Base-by-base conservation (phyloP, 1,140 invertebrate genomes). In the Argopecten irradians region DNA sequence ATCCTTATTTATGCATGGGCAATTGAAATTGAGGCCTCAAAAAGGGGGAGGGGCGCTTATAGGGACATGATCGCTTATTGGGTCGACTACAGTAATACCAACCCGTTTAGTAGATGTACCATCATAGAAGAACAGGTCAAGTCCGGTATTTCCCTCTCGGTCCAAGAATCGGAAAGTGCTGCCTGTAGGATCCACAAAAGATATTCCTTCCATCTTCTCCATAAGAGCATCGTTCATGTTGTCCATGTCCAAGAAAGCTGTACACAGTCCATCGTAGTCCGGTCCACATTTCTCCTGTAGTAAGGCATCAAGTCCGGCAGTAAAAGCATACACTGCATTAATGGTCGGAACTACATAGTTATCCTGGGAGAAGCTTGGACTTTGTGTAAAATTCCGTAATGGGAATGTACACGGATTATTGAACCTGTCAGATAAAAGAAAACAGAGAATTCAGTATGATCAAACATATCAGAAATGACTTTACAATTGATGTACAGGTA, bases 301-400 rank as follows among this genome's bases (percentile, higher is more conserved):
- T 1, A 93, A 93, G 0, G 83, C 86, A 71, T 94, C 88, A 14
- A 93, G 88, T 16, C 93, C 94, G 22, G 87, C 89, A 14, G 91
- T 92, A 32, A 93, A 89, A 36, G 94, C 89, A 83, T 93, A 94
- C 0, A 95, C 94, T 13, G 94, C 93, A 85, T 95, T 93, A 19
- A 95, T 94, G 11, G 92, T 94, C 11, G 93, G 90, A 13, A 93
- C 36, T 22, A 93, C 91, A 55, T 91, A 93, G 84, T 92, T 93
- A 71, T 93, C 93, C 33, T 90, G 89, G 22, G 46, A 39, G 82
- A 92, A 94, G 22, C 41, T 82, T 13, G 91, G 43, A 33, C 85
- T 84, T n/a, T 85, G 39, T 7, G 90, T 91, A 16, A 94, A 32
- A 1, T 86, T 46, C 3, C 55, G 28, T 19, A 91, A 86, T 7